Evolutionary conservation across 2,888 invertebrate species (phyloP), one percentile per base, ranked within the genome.

Genomic region (Drosophila setosimentum): DNA sequence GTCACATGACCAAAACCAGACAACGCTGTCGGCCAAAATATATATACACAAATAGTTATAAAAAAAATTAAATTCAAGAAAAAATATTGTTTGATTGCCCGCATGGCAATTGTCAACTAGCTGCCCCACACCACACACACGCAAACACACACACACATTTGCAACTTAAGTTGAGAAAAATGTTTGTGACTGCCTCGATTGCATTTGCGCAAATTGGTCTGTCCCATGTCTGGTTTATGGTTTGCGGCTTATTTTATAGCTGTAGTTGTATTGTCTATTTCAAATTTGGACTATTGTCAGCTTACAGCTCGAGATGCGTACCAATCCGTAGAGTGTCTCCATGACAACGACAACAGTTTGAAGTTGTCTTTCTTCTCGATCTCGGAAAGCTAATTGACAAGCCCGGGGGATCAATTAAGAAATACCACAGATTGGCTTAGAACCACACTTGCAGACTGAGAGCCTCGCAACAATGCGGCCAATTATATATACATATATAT

Each of bases 391-490:
- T 87, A 84, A 85, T 84, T 84, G 87, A 68, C 76, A 83, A 70
- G 81, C 84, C 86, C 82, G 73, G 81, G 86, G 84, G 84, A 87
- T 81, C 88, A 85, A 85, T 85, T 85, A 85, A 78, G 63, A 55
- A 49, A 63, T 59, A 82, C 35, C 62, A 57, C 33, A 27, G 40
- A 53, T 59, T 75, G 58, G 72, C 53, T 68, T 68, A 80, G 59
- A 33, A 11, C 8, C 13, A 7, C 18, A 32, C 30, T 16, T 45
- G 16, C 45, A 45, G 24, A 45, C 24, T 45, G 24, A 16, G 16
- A 29, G 37, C 42, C 61, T 67, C 29, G 18, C 61, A 67, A 73
- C 73, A 82, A 71, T 87, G 80, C 78, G 80, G 80, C 63, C 75
- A 45, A 45, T 24, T 24, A 16, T 24, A 45, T 7, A 45, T 3